Evolutionary conservation across 2,797 vertebrate species (phyloP).

Genomic region (Spinibarbus caldwelli): DNA sequence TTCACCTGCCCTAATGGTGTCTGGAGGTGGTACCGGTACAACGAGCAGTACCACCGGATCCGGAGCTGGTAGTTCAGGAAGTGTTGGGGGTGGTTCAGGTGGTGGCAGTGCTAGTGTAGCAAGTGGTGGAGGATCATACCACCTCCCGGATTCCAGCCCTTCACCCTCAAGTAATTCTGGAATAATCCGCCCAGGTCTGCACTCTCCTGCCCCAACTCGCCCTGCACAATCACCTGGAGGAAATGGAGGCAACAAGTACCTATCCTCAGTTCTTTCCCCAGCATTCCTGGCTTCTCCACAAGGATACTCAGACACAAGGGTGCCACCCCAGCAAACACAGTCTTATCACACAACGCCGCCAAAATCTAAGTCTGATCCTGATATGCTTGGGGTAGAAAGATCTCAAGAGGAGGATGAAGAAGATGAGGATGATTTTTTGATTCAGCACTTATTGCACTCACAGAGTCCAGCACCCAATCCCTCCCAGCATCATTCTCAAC

Average conservation of each 20-base stretch:
- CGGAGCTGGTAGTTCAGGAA: constrained; percentile 65
- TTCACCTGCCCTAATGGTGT: constrained; percentile 79
- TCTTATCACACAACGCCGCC: constrained; percentile 76
- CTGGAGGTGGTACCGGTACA: constrained; percentile 67
- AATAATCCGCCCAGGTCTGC: constrained; percentile 82
- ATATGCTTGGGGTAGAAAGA: constrained; percentile 74
- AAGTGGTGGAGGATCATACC: constrained; percentile 73
- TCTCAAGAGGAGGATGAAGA: constrained; percentile 74
- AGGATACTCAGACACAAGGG: constrained; percentile 71
- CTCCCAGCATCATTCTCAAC: constrained; percentile 71
- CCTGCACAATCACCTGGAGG: constrained; percentile 77
- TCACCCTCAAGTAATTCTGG: constrained; percentile 78
- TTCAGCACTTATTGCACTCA: constrained; percentile 87
- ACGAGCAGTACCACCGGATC: constrained; percentile 65
- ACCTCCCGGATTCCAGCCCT: constrained; percentile 82
- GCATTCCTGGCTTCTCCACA: constrained; percentile 84
- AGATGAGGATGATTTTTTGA: constrained; percentile 85
- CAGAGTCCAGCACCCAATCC: constrained; percentile 79
- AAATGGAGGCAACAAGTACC: constrained; percentile 80
- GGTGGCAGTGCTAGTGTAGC: constrained; percentile 62
- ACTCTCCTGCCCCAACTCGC: constrained; percentile 81
- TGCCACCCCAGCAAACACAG: constrained; percentile 72
- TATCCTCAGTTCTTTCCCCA: constrained; percentile 84
- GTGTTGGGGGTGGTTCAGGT: constrained; percentile 66
- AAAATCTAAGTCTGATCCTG: constrained; percentile 78